Evolutionary conservation across 2,113 vertebrate genomes (phyloP).

Genomic region (Calypte anna): DNA sequence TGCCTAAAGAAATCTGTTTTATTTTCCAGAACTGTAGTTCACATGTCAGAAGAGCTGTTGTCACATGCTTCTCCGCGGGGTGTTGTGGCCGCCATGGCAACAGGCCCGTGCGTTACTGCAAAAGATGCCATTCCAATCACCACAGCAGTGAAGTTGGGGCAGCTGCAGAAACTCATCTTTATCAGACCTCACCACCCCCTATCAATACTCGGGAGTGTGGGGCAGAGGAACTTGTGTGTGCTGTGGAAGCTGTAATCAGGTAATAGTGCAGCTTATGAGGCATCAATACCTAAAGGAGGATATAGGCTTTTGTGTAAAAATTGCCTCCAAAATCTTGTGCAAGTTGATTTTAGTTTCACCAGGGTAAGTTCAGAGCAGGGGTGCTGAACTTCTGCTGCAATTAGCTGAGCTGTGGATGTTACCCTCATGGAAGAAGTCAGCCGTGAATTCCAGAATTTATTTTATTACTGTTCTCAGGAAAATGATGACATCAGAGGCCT

Average conservation of each 20-base stretch:
- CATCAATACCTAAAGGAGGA: accelerated
- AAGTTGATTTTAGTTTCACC: neutral
- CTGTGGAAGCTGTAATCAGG: slow-evolving; percentile 98
- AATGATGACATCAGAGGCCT: neutral
- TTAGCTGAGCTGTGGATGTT: neutral
- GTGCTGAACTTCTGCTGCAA: neutral
- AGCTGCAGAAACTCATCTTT: slow-evolving; percentile 91
- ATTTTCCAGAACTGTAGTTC: slow-evolving; percentile 94
- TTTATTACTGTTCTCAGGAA: neutral
- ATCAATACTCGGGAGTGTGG: slow-evolving; percentile 98
- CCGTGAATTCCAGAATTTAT: neutral
- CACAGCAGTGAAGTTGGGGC: slow-evolving; percentile 94
- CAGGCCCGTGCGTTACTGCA: slow-evolving; percentile 96
- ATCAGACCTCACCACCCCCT: slow-evolving; percentile 97
- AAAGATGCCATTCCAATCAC: slow-evolving; percentile 97
- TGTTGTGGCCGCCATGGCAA: slow-evolving; percentile 98
- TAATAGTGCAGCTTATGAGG: slow-evolving; percentile 3
- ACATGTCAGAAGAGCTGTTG: slow-evolving; percentile 94
- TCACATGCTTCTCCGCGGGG: slow-evolving; percentile 98
- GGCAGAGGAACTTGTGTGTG: slow-evolving; percentile 96
- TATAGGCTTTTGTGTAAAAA: neutral
- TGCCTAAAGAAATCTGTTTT: neutral
- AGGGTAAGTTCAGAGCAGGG: neutral
- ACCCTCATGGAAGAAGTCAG: neutral
- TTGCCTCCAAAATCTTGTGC: neutral